Evolutionary conservation across 2,113 vertebrate genomes (phyloP), one percentile per base, ranked within the genome.

Genomic region (Takifugu bimaculatus): DNA sequence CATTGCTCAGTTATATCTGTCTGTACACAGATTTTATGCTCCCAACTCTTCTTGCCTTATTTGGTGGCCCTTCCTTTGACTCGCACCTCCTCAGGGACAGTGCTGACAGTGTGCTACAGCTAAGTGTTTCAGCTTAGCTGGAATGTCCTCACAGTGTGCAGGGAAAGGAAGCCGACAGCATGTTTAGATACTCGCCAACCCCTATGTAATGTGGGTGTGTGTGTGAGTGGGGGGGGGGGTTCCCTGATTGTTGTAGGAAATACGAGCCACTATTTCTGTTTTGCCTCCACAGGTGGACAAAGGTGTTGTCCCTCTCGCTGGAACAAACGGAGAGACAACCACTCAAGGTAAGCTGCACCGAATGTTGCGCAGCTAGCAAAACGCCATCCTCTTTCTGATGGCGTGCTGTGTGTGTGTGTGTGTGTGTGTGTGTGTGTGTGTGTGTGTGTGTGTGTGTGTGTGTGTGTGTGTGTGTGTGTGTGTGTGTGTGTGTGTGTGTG

Each of bases 311-410:
- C 95, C 96, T 2, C 92, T 99, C 29, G 95, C 96, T 0, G 96
- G 96, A 72, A 98, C 96, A 0, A 91, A 98, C 53, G 96, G 95
- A 32, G 96, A 99, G 92, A 97, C 95, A 69, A 99, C 96, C 68
- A 98, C 96, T 3, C 96, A 98, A 91, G 96, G 96, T 98, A 91
- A n/a, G 65, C 50, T 39, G 35, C 35, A 11, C 11, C 11, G 35
- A 11, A 39, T 39, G 4, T 39, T 39, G 35, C 4, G 35, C 11
- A 11, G 35, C 35, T 35, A 1, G 14, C 2, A 1, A 1, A 35
- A 4, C 62, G 0, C 1, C 7, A 2, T 13, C 25, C 3, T 32
- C 20, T 44, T 56, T 50, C 54, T 78, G 12, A 62, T 4, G 14
- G 47, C 13, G 56, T 20, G 39, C 6, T 59, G 15, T 28, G n/a